Base-by-base conservation (phyloP, 1,140 invertebrate species). In the Megalopta genalis region DNA sequence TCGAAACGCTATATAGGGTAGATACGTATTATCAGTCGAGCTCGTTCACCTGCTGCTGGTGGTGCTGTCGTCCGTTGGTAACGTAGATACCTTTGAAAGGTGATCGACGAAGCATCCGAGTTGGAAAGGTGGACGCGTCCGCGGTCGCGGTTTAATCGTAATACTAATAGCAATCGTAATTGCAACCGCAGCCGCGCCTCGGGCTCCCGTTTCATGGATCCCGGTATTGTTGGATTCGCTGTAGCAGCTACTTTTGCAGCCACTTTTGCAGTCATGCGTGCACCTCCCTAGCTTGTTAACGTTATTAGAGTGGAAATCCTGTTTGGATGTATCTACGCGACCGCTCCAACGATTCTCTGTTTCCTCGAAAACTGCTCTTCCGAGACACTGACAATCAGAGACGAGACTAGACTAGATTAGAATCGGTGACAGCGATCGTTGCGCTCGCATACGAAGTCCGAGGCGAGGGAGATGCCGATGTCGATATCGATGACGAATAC, bases 281-380 rank as follows among this genome's bases (percentile, higher is more conserved):
- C 37, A 59, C 54, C 27, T 78, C 64, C 49, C 42, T 27, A 78
- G 39, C 59, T 68, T 54, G 76, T 77, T 85, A 59, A 79, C 83
- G 84, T 86, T 83, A 86, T 86, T 80, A 86, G 85, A 86, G 85
- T 86, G 84, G 85, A 86, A 86, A 86, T 86, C 85, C 85, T 86
- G 85, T n/a, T 66, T 71, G 37, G 25, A 32, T 52, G 42, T 73
- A 76, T 74, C 67, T 54, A 68, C 52, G 49, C n/a, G 75, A 79
- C 59, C 67, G 62, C 63, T 67, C 69, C 59, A 77, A 64, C 72
- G 80, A 77, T 74, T 84, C 72, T 73, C 32, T 57, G 73, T 49
- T 46, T 73, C 57, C 67, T n/a, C 42, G 39, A 72, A 77, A 71
- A 64, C 71, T 16, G 32, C 42, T 46, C 42, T 46, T 46, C 42